Conservation (phyloP, 2,113 vertebrate species). For the Spea bombifrons region DNA sequence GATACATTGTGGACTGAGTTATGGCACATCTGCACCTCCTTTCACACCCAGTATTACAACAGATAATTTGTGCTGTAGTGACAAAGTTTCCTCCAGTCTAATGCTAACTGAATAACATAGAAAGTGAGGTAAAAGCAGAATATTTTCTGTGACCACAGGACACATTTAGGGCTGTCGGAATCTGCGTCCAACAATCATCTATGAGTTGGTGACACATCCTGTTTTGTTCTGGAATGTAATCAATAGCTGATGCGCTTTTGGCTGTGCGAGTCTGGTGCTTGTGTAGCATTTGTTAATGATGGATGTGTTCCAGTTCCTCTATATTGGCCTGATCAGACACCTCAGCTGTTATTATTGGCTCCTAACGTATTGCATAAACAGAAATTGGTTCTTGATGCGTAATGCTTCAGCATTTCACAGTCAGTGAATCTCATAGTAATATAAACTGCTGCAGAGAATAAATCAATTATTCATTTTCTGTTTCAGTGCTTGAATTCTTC, state of each 20-base stretch:
- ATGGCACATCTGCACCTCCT: too few species aligned
- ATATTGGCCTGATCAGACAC: slow-evolving; percentile 27
- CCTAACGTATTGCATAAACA: slow-evolving; percentile 44
- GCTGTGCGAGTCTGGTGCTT: slow-evolving; percentile 36
- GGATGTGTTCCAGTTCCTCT: slow-evolving; percentile 33
- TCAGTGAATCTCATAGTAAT: slow-evolving; percentile 22
- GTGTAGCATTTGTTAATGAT: slow-evolving; percentile 37
- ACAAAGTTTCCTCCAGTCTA: too few species aligned
- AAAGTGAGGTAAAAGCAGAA: too few species aligned
- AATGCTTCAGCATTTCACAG: slow-evolving; percentile 18
- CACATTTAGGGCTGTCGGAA: too few species aligned
- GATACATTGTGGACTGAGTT: too few species aligned
- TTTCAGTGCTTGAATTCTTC: slow-evolving; percentile 29
- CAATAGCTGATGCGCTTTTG: slow-evolving; percentile 31
- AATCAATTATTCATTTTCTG: slow-evolving; percentile 43
- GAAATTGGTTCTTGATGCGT: slow-evolving; percentile 42
- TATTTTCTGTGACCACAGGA: too few species aligned
- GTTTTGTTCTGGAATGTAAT: slow-evolving; percentile 7
- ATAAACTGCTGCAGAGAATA: slow-evolving; percentile 23
- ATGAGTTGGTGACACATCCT: slow-evolving; percentile 24
- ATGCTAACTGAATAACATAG: too few species aligned
- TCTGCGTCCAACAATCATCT: not conserved
- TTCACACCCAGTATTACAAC: too few species aligned
- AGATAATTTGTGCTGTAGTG: too few species aligned
- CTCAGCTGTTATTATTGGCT: slow-evolving; percentile 48